Conservation (phyloP, 2,888 invertebrate genomes). For the Xylota sylvarum region DNA sequence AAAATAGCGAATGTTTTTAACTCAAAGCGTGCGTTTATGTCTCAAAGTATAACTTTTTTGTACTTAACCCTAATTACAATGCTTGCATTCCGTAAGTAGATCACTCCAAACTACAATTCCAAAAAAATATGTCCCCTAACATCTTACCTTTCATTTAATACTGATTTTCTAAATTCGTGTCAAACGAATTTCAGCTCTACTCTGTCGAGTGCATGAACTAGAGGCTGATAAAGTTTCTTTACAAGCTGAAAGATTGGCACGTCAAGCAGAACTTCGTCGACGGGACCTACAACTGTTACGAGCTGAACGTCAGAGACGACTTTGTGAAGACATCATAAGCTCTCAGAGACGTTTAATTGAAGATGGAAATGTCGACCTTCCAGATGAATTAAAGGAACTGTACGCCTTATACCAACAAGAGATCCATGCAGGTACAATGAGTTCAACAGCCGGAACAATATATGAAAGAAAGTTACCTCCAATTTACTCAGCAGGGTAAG, state of each 20-base stretch:
- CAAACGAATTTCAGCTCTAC: slow-evolving; percentile 88
- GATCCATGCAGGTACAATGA: slow-evolving; percentile 91
- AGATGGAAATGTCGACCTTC: slow-evolving; percentile 89
- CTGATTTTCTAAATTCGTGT: too few species aligned
- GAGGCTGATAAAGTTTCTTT: slow-evolving; percentile 97
- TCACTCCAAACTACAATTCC: too few species aligned
- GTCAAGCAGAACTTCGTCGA: slow-evolving; percentile 94
- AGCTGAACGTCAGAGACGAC: slow-evolving; percentile 92
- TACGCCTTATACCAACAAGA: slow-evolving; percentile 94
- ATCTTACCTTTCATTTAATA: too few species aligned
- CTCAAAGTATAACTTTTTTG: too few species aligned
- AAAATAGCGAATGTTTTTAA: too few species aligned
- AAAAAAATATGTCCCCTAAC: too few species aligned
- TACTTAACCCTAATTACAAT: too few species aligned
- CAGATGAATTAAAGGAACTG: slow-evolving; percentile 91
- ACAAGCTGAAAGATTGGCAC: slow-evolving; percentile 93
- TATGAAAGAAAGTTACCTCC: slow-evolving; percentile 84
- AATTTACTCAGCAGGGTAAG: slow-evolving; percentile 84
- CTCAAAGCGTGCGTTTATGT: too few species aligned
- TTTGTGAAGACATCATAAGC: slow-evolving; percentile 96
- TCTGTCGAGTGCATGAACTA: slow-evolving; percentile 96
- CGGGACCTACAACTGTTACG: slow-evolving; percentile 93
- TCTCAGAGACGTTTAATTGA: slow-evolving; percentile 94
- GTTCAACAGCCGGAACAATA: slow-evolving; percentile 80
- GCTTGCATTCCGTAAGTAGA: too few species aligned